Percentiles rank a stretch among this genome's conserved stretches.
Evolutionary conservation across 2,797 vertebrate species (phyloP).

Genomic region (Harpagifer antarcticus): DNA sequence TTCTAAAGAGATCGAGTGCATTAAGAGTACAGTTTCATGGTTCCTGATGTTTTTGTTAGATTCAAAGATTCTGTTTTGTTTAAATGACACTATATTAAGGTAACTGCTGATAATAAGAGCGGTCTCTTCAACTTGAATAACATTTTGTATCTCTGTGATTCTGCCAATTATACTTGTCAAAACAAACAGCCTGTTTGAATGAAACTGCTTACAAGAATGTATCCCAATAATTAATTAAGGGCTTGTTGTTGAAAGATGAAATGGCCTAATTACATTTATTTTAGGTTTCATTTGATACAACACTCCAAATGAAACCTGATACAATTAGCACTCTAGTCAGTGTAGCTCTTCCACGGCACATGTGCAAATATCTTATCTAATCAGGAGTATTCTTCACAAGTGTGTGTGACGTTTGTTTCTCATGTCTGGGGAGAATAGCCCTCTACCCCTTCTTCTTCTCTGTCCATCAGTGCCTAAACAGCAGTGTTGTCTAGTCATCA

Average conservation of each 20-base stretch:
- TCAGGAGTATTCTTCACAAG: constrained; percentile 47
- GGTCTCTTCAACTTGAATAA: neutral
- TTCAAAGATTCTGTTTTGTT: constrained; percentile 16
- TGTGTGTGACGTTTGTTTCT: constrained; percentile 48
- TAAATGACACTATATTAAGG: constrained; percentile 19
- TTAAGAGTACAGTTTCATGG: neutral
- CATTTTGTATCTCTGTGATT: constrained; percentile 11
- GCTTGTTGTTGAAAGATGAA: constrained; percentile 9
- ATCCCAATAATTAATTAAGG: constrained; percentile 4
- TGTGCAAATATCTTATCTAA: constrained; percentile 44
- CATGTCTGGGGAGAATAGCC: constrained; percentile 44
- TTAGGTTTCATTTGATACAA: constrained; percentile 18
- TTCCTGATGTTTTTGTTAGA: neutral
- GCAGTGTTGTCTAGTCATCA: constrained; percentile 40
- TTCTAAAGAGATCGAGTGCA: constrained; percentile 6
- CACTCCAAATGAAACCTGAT: constrained; percentile 22
- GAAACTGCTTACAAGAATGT: neutral
- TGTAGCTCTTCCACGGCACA: neutral
- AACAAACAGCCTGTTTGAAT: constrained; percentile 4
- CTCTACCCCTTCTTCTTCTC: neutral
- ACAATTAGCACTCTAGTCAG: neutral
- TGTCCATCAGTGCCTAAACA: constrained; percentile 35
- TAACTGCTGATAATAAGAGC: constrained; percentile 5
- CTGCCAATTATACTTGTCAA: constrained; percentile 3
- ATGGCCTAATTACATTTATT: constrained; percentile 3